These are phyloP conservation scores for Sinelater perroti DNA, from an alignment of 2,888 invertebrate genomes.

Conservation along the genomic window DNA sequence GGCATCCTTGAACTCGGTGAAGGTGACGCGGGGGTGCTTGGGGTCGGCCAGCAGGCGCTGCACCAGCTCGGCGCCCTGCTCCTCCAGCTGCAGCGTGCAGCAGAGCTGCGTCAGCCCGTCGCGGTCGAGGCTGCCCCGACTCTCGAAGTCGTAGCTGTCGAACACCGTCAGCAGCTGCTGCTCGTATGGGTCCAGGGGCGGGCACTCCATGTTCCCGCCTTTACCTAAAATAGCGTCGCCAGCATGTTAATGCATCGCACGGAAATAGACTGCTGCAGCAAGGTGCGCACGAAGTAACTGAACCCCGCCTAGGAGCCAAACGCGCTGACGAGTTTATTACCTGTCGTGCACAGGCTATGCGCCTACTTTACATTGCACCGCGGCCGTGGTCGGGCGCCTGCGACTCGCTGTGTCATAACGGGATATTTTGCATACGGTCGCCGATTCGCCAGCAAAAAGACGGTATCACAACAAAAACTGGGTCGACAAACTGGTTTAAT, in stretches of 20 bases:
- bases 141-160: slow-evolving; percentile 78
- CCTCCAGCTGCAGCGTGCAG: slow-evolving; percentile 80
- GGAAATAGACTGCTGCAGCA: slow-evolving; percentile 23
- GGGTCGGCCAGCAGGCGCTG: slow-evolving; percentile 66
- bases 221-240: slow-evolving; percentile 26
- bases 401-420: slow-evolving; percentile 21
- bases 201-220: slow-evolving; percentile 45
- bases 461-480: slow-evolving; percentile 43
- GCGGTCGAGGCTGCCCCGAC: slow-evolving; percentile 73
- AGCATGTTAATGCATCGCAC: slow-evolving; percentile 9
- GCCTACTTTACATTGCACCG: slow-evolving; percentile 14
- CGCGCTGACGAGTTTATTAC: slow-evolving; percentile 15
- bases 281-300: slow-evolving; percentile 21
- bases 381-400: too few relatives aligned
- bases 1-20: slow-evolving; percentile 80
- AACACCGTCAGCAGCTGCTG: slow-evolving; percentile 83
- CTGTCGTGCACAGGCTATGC: slow-evolving; percentile 23
- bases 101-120: slow-evolving; percentile 75
- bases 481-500: slow-evolving; percentile 36
- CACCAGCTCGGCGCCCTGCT: slow-evolving; percentile 71
- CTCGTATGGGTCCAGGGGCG: slow-evolving; percentile 76
- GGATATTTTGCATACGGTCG: slow-evolving; percentile 27
- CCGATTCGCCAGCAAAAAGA: slow-evolving; percentile 32
- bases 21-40: slow-evolving; percentile 67
- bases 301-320: slow-evolving; percentile 28